These are phyloP conservation scores for Ooceraea biroi DNA, from an alignment of 1,140 invertebrate species.

Conservation along the genomic window DNA sequence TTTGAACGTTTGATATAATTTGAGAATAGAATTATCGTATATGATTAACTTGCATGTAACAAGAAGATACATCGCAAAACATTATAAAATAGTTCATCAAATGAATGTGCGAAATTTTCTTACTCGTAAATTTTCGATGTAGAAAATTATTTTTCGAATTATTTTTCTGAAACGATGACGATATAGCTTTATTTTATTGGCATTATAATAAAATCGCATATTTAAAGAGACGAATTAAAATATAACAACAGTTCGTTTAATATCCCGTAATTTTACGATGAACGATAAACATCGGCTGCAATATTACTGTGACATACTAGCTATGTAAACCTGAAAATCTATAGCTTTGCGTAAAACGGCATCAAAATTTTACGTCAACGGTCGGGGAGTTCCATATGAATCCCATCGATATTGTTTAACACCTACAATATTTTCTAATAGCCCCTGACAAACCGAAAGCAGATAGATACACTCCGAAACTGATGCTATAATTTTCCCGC, in stretches of 20 bases:
- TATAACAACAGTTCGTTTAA: constrained; percentile 28
- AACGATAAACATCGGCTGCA: constrained; percentile 28
- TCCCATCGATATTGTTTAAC: constrained; percentile 51
- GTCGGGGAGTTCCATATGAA: constrained; percentile 13
- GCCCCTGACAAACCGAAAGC: constrained; percentile 38
- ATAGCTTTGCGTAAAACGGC: constrained; percentile 50
- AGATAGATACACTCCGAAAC: constrained; percentile 32
- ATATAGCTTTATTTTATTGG: not conserved
- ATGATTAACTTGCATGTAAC: not conserved
- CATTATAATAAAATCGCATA: constrained; percentile 3
- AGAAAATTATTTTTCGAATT: not conserved
- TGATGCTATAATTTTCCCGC: constrained; percentile 30
- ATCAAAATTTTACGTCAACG: constrained; percentile 49
- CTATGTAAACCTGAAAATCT: constrained; percentile 41
- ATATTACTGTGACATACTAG: not conserved
- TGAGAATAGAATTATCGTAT: not conserved
- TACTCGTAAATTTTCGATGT: not conserved
- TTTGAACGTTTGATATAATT: not conserved
- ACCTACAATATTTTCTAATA: constrained; percentile 50
- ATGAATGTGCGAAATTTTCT: not conserved
- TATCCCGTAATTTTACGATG: constrained; percentile 52
- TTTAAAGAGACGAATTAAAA: not conserved
- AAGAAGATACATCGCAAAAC: not conserved
- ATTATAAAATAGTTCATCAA: not conserved
- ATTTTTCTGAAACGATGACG: not conserved